Evolutionary conservation across 2,113 vertebrate genomes (phyloP).

Genomic region (Parus major): DNA sequence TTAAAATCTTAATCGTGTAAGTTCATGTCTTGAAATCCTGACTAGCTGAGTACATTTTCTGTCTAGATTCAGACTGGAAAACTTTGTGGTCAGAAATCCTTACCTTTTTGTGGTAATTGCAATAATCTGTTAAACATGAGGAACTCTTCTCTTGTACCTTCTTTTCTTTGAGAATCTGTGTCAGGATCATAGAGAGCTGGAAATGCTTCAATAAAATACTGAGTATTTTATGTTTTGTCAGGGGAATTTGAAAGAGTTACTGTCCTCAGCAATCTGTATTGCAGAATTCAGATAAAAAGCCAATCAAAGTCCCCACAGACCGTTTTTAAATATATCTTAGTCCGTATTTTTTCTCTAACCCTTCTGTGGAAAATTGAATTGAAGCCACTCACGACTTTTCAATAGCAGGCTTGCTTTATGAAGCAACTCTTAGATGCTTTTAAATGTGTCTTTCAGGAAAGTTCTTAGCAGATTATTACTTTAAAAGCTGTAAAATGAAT

Average conservation of each 20-base stretch:
- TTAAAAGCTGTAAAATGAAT: not conserved
- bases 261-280: not conserved
- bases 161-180: not conserved
- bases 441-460: not conserved
- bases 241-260: not conserved
- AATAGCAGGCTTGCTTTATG: not conserved
- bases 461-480: not conserved
- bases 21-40: not conserved
- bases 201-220: not conserved
- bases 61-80: not conserved
- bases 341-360: not conserved
- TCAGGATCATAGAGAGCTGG: not conserved
- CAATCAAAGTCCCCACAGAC: not conserved
- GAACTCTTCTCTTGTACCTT: not conserved
- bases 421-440: not conserved
- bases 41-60: not conserved
- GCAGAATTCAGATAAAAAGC: not conserved
- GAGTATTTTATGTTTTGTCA: not conserved
- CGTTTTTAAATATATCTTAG: not conserved
- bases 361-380: not conserved
- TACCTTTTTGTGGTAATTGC: not conserved
- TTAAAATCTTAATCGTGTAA: not conserved
- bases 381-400: not conserved
- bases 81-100: not conserved
- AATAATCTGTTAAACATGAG: not conserved